phyloP scores from a whole-genome alignment of 2,888 invertebrate species.

The Trachelus stipa region DNA sequence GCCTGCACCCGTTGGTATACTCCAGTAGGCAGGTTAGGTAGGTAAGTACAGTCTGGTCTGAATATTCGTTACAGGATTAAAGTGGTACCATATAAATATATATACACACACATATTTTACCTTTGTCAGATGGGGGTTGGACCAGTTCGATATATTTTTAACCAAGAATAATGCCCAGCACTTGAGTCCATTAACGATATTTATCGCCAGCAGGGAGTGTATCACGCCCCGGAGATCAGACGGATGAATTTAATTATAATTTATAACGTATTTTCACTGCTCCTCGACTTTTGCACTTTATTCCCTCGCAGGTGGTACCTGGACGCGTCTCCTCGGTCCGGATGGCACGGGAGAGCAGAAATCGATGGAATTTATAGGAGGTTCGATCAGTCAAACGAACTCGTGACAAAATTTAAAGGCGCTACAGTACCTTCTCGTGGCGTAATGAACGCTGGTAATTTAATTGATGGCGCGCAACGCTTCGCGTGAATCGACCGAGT shows the following conservation, averaged over 20 bases:
- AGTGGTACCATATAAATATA: neutral
- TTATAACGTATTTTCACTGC: neutral
- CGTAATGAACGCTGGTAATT: neutral
- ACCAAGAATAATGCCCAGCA: neutral
- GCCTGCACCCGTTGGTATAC: neutral
- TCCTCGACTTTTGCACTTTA: neutral
- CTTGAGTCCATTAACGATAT: neutral
- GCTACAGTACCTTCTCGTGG: neutral
- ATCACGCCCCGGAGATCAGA: neutral
- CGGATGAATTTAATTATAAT: neutral
- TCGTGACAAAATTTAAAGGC: neutral
- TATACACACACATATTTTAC: too few species aligned
- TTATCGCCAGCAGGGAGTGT: neutral
- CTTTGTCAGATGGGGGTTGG: neutral
- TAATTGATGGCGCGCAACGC: constrained; percentile 6
- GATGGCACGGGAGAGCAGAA: neutral
- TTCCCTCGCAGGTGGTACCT: neutral
- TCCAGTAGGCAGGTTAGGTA: neutral
- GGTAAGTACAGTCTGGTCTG: neutral
- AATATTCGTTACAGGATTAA: neutral
- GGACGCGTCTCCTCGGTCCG: neutral
- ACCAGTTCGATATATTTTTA: neutral
- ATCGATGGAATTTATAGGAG: neutral
- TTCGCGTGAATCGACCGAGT: neutral
- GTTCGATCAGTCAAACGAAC: neutral